A percentile compares a stretch with the other conserved stretches of the same genome.
These are phyloP conservation scores for Agrotis segetum DNA, from an alignment of 2,888 invertebrate genomes.

Conservation along the genomic window DNA sequence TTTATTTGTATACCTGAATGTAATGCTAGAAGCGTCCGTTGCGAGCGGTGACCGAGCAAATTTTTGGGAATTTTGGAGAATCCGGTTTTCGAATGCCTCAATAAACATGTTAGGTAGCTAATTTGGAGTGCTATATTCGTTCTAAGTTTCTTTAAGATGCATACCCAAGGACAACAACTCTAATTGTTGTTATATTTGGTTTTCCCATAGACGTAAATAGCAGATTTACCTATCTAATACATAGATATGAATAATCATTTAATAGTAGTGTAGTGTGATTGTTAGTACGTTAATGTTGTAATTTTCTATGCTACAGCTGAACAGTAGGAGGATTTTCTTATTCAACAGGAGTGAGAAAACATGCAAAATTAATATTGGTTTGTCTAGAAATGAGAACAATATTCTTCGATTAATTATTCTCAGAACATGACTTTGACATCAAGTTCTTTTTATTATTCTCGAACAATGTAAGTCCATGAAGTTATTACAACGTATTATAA, in stretches of 20 bases:
- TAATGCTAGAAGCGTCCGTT: constrained; percentile 7
- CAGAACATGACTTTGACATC: background rate
- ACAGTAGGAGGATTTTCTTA: too few species aligned
- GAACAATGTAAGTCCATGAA: background rate
- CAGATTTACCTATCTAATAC: constrained; percentile 50
- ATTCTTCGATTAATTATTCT: background rate
- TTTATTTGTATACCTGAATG: constrained; percentile 8
- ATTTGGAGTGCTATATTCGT: constrained; percentile 38
- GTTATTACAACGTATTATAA: background rate
- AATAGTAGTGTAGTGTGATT: constrained; percentile 33
- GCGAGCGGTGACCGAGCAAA: constrained; percentile 28
- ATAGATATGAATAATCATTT: constrained; percentile 53
- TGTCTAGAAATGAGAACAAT: constrained; percentile 4
- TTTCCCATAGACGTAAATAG: constrained; percentile 63
- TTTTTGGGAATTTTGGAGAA: constrained; percentile 44
- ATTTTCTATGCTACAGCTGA: constrained; percentile 31
- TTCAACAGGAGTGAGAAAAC: constrained; percentile 8
- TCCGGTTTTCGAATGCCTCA: constrained; percentile 45
- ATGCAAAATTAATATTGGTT: constrained; percentile 1
- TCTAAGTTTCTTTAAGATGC: constrained; percentile 30
- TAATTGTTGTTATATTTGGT: constrained; percentile 62
- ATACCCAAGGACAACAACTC: constrained; percentile 55
- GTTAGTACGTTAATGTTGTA: constrained; percentile 39
- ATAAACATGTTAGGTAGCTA: constrained; percentile 39
- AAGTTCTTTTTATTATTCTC: background rate